A percentile compares a stretch with the other conserved stretches of the same genome.
Conservation (phyloP, 2,797 vertebrate genomes). For the Spea hammondii region DNA sequence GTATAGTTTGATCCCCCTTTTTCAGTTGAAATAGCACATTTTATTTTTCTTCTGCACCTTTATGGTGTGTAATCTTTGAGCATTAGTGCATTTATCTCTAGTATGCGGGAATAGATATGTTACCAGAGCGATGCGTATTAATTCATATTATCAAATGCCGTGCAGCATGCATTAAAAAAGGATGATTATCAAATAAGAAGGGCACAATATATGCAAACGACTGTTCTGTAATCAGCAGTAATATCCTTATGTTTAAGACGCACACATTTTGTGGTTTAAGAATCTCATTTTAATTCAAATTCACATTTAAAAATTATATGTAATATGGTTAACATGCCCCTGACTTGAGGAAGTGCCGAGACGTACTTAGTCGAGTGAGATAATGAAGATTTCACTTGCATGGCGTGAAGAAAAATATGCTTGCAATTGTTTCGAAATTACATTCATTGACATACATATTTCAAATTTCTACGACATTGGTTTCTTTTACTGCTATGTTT, state of each 20-base stretch:
- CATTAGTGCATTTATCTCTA: slow-evolving; percentile 47
- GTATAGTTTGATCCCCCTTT: slow-evolving; percentile 17
- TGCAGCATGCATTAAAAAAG: slow-evolving; percentile 51
- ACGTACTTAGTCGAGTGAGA: not conserved
- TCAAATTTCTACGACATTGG: too few relatives aligned
- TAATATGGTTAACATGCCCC: slow-evolving; percentile 19
- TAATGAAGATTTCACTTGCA: not conserved
- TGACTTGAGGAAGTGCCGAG: not conserved
- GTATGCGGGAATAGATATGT: slow-evolving; percentile 44
- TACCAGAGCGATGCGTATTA: slow-evolving; percentile 46
- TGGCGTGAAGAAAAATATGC: not conserved
- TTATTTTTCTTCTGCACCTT: slow-evolving; percentile 36
- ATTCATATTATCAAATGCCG: slow-evolving; percentile 50
- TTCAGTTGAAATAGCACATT: slow-evolving; percentile 38
- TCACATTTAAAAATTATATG: slow-evolving; percentile 38
- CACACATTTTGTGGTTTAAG: slow-evolving; percentile 46
- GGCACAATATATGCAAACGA: slow-evolving; percentile 52
- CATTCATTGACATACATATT: not conserved
- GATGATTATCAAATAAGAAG: slow-evolving; percentile 52
- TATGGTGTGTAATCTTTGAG: slow-evolving; percentile 42
- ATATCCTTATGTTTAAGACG: slow-evolving; percentile 53
- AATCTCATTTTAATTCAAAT: slow-evolving; percentile 49
- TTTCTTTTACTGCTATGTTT: too few relatives aligned
- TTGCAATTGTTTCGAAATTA: slow-evolving; percentile 1
- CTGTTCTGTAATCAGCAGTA: slow-evolving; percentile 52